Evolutionary conservation across 2,888 invertebrate species (phyloP).

Genomic region (Leptura quadrifasciata): DNA sequence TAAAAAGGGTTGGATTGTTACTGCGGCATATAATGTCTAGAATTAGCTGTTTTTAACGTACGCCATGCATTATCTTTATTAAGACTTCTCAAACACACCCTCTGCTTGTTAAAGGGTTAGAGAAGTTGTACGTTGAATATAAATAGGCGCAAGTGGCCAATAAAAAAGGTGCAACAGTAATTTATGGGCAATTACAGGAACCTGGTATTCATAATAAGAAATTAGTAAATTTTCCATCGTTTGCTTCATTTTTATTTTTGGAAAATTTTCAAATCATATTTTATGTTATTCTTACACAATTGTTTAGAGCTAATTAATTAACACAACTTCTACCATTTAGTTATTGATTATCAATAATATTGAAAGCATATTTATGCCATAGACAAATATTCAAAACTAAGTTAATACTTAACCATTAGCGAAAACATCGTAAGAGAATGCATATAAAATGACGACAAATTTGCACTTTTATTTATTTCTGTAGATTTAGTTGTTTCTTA

Average conservation of each 20-base stretch:
- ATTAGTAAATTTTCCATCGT: neutral
- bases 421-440: no score
- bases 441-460: no score
- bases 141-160: conserved; percentile 51
- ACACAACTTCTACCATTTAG: no score
- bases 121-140: conserved; percentile 49
- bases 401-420: no score
- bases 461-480: no score
- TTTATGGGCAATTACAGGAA: neutral
- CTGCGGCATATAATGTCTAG: conserved; percentile 38
- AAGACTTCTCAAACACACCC: conserved; percentile 60
- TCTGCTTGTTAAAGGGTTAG: conserved; percentile 54
- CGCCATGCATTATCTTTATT: conserved; percentile 61
- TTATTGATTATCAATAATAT: no score
- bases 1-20: conserved; percentile 48
- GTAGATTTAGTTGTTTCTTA: no score
- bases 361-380: no score
- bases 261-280: neutral
- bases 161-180: conserved; percentile 44
- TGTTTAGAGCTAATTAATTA: no score
- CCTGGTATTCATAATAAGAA: neutral
- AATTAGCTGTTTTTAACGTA: conserved; percentile 49
- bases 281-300: no score
- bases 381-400: no score
- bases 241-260: neutral